These are phyloP conservation scores for Allolobophora icterica DNA, from an alignment of 2,888 invertebrate genomes.

Conservation along the genomic window DNA sequence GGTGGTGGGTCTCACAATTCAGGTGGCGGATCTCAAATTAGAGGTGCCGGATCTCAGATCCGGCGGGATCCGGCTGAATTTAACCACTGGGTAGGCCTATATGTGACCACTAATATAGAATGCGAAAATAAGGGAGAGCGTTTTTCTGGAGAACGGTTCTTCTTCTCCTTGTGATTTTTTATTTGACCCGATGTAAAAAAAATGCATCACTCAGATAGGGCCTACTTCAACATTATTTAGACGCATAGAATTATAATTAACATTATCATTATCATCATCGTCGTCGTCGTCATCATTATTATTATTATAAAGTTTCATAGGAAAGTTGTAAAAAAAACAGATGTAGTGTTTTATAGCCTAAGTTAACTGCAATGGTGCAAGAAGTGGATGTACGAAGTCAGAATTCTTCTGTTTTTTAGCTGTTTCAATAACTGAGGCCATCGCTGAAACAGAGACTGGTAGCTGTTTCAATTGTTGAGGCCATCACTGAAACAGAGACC, in stretches of 20 bases:
- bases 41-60: too few species aligned
- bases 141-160: not conserved
- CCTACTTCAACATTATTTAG: too few species aligned
- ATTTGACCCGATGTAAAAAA: not conserved
- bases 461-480: too few species aligned
- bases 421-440: not conserved
- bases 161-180: not conserved
- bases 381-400: not conserved
- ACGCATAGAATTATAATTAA: too few species aligned
- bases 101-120: not conserved
- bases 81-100: not conserved
- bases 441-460: not conserved
- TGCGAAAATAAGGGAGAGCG: not conserved
- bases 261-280: too few species aligned
- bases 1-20: too few species aligned
- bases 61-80: too few species aligned
- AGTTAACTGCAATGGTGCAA: not conserved
- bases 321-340: not conserved
- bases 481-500: not conserved
- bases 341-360: not conserved
- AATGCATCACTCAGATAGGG: too few species aligned
- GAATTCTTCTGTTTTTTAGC: not conserved
- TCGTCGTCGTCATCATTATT: too few species aligned
- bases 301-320: not conserved
- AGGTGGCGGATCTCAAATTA: too few species aligned